phyloP scores from a whole-genome alignment of 2,797 vertebrate genomes.

The Lepilemur septentrionalis region DNA sequence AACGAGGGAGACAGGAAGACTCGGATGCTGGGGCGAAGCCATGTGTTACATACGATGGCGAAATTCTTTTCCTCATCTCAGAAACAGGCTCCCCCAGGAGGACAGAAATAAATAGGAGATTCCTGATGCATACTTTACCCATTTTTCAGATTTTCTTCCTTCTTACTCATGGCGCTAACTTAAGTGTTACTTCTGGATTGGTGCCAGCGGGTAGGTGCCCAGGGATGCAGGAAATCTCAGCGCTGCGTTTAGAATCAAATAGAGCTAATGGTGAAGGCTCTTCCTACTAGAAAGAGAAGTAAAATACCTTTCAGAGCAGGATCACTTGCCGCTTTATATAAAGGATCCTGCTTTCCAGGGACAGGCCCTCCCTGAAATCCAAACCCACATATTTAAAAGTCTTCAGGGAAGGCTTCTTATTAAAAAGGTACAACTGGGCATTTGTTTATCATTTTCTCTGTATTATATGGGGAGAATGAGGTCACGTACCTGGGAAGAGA shows the following conservation, averaged over 20 bases:
- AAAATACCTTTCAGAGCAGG: not conserved
- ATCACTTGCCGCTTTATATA: not conserved
- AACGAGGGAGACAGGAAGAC: not conserved
- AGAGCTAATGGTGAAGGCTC: not conserved
- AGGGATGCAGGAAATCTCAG: not conserved
- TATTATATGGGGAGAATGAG: not conserved
- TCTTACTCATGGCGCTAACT: not conserved
- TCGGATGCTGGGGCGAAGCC: not conserved
- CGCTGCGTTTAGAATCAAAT: not conserved
- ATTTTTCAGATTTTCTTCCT: constrained; percentile 50
- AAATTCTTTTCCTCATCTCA: not conserved
- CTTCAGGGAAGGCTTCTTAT: not conserved
- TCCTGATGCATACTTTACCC: not conserved
- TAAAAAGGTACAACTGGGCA: not conserved
- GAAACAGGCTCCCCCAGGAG: not conserved
- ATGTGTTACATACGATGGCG: not conserved
- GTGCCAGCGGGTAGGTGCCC: not conserved
- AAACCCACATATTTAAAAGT: not conserved
- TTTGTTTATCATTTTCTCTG: not conserved
- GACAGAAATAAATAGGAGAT: not conserved
- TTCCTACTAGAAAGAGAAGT: not conserved
- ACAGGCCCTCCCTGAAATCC: not conserved
- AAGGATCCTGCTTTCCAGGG: not conserved
- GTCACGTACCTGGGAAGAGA: not conserved
- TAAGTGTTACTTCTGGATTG: not conserved